These are phyloP conservation scores for Buceros bicornis DNA, from an alignment of 2,797 vertebrate genomes.

Conservation along the genomic window DNA sequence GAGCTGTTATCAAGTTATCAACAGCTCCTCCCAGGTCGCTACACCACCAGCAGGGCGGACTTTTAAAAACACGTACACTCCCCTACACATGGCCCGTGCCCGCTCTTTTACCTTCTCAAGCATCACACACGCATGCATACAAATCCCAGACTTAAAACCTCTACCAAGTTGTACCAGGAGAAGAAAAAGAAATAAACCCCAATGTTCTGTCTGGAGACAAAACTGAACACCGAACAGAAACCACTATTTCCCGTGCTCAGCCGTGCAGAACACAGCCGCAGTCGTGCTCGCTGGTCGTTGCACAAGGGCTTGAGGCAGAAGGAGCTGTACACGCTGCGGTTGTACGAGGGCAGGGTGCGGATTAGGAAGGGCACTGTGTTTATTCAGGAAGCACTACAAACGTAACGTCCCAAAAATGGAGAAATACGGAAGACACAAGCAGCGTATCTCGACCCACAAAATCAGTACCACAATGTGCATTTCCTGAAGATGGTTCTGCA, in stretches of 20 bases:
- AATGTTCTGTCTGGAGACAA: not conserved
- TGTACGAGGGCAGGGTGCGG: not conserved
- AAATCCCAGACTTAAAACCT: not conserved
- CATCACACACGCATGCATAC: not conserved
- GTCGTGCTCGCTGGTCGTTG: not conserved
- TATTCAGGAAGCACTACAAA: not conserved
- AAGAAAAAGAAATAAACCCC: not conserved
- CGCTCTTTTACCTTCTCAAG: not conserved
- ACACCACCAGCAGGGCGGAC: accelerated
- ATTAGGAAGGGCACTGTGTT: not conserved
- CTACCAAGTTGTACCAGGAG: not conserved
- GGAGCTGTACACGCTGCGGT: not conserved
- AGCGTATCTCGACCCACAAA: not conserved
- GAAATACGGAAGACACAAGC: not conserved
- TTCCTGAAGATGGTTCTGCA: not conserved
- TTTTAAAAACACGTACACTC: accelerated
- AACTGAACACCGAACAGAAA: not conserved
- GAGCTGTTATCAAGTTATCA: not conserved
- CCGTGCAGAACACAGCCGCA: not conserved
- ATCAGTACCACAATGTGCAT: not conserved
- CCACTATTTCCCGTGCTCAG: not conserved
- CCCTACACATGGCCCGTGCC: not conserved
- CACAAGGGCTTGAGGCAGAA: not conserved
- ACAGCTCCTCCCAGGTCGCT: too few relatives aligned
- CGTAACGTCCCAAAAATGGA: not conserved